phyloP scores from a whole-genome alignment of 2,888 invertebrate genomes.

The Timandra comae region DNA sequence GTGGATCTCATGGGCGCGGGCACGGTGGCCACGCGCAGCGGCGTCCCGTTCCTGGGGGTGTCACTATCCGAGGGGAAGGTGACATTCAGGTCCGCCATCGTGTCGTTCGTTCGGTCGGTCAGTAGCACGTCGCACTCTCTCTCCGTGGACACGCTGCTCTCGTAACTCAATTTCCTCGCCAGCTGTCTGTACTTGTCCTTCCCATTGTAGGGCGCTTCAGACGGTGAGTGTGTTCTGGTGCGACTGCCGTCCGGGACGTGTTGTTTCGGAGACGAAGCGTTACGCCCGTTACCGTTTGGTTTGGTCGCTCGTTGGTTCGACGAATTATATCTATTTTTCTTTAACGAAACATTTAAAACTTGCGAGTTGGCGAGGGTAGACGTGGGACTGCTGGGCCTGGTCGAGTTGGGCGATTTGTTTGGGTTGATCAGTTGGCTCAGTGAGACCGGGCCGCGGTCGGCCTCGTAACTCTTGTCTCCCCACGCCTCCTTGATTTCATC shows the following conservation, averaged over 20 bases:
- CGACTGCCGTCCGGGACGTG: constrained; percentile 32
- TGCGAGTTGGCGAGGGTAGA: constrained; percentile 53
- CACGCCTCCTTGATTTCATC: constrained; percentile 58
- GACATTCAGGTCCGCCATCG: constrained; percentile 65
- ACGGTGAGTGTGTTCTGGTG: constrained; percentile 46
- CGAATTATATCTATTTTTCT: constrained; percentile 57
- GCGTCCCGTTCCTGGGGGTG: constrained; percentile 18
- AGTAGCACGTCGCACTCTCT: constrained; percentile 50
- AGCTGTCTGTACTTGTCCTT: no score
- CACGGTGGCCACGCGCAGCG: constrained; percentile 17
- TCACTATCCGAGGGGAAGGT: constrained; percentile 66
- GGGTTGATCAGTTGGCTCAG: constrained; percentile 57
- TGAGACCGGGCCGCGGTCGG: constrained; percentile 56
- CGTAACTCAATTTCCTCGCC: constrained; percentile 52
- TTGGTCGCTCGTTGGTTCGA: constrained; percentile 50
- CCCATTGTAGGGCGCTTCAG: no score
- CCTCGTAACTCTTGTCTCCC: constrained; percentile 37
- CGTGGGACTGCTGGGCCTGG: constrained; percentile 31
- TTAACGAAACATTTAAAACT: constrained; percentile 52
- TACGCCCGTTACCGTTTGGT: no score
- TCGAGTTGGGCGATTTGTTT: constrained; percentile 33
- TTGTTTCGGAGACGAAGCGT: no score
- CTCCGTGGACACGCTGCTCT: constrained; percentile 50
- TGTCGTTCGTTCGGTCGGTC: constrained; percentile 70
- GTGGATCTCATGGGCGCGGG: constrained; percentile 22